Evolutionary conservation across 2,888 invertebrate species (phyloP), one percentile per base, ranked within the genome.

Genomic region (Cryptosula pallasiana): DNA sequence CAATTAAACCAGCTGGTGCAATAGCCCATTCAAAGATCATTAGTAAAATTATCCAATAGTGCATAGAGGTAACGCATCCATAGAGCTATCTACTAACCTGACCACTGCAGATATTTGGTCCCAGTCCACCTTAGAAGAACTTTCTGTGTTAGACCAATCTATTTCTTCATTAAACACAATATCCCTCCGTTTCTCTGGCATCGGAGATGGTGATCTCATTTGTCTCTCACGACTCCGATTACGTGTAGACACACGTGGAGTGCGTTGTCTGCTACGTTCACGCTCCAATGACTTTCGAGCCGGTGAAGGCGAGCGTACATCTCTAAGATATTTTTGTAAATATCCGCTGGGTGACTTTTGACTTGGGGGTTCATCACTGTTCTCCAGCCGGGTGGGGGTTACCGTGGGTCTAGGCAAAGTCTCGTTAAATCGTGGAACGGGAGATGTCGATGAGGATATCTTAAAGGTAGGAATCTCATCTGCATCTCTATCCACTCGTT

Each of bases 121-220:
- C 63, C 63, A 63, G 32, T 63, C 63, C 3, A 29, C 13, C 32
- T 63, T 27, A 2, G 63, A 9, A 32, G 63, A 9, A 32, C 5
- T 32, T 5, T 32, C 32, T 13, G 13, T 16, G 27, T 2, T n/a
- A 9, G 63, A 63, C 63, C 63, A 63, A 63, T 63, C 63, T 25
- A 63, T 63, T n/a, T 63, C 63, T 9, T 63, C 63, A 27, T 63
- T 63, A 32, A 63, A 63, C 16, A 63, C 32, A n/a, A 63, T 63
- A 32, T 63, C 63, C 34, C 63, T 27, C 5, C 63, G 27, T n/a
- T 5, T 63, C 63, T 63, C 63, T 5, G 63, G 63, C 63, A 63
- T 63, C 2, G 63, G 63, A 63, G 63, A 63, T 32, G 63, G 63
- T 13, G 63, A 63, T 32, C 63, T 27, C 5, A 63, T 32, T 27